Evolutionary conservation across 2,113 vertebrate genomes (phyloP).

Genomic region (Pterocles gutturalis): DNA sequence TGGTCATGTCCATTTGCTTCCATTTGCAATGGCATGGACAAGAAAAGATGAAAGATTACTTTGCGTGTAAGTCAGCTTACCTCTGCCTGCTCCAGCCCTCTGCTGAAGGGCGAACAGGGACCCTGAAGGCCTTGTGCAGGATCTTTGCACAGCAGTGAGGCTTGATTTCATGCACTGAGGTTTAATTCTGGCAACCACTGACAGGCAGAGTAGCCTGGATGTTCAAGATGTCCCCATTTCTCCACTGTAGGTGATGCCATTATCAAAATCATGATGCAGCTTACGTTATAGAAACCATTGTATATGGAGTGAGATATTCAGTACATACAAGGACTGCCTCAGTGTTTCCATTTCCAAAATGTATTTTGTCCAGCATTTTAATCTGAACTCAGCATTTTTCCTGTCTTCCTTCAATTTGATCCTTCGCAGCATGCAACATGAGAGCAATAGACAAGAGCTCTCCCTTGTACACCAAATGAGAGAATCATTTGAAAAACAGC

Average conservation of each 20-base stretch:
- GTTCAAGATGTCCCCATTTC: background rate
- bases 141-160: background rate
- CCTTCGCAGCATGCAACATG: fast-evolving
- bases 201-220: background rate
- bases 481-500: fast-evolving
- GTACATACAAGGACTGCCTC: background rate
- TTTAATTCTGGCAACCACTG: background rate
- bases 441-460: background rate
- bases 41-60: background rate
- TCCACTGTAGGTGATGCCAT: fast-evolving
- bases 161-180: background rate
- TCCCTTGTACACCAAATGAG: background rate
- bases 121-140: background rate
- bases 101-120: background rate
- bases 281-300: background rate
- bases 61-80: background rate
- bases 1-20: background rate
- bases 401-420: background rate
- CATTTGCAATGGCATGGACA: background rate
- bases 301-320: background rate
- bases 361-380: background rate
- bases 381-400: background rate
- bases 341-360: background rate
- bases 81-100: background rate
- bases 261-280: background rate